phyloP scores from a whole-genome alignment of 2,113 vertebrate species.

The Prionailurus viverrinus region DNA sequence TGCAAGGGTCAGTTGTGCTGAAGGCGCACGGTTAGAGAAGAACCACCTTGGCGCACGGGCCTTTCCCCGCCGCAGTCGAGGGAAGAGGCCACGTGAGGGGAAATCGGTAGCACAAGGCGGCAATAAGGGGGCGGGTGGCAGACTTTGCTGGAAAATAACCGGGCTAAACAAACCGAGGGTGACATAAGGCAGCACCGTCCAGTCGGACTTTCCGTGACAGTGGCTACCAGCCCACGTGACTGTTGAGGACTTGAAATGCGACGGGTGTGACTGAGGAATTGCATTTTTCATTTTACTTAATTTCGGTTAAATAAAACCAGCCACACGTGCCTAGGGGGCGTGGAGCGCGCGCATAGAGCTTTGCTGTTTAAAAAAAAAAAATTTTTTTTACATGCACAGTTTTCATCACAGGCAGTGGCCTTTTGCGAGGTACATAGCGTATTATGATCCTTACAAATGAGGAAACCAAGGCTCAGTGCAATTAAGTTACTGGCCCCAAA shows the following conservation, averaged over 20 bases:
- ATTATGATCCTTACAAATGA: background rate
- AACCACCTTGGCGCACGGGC: accelerated
- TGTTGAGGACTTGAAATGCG: background rate
- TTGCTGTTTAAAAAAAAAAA: background rate
- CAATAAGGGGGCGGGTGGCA: accelerated
- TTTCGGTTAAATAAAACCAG: background rate
- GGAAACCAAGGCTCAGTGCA: background rate
- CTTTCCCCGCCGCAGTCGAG: background rate
- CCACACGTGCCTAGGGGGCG: background rate
- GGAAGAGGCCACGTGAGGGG: background rate
- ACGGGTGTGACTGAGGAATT: background rate
- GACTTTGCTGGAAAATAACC: background rate
- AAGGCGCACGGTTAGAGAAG: background rate
- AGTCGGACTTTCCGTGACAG: accelerated
- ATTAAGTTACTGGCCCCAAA: no score
- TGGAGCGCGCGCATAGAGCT: background rate
- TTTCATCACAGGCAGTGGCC: no score
- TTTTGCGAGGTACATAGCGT: background rate
- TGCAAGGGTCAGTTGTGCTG: background rate
- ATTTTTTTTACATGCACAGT: background rate
- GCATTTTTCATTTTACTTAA: background rate
- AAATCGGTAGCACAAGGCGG: background rate
- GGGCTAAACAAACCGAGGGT: accelerated
- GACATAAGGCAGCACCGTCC: background rate
- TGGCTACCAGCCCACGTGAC: background rate